Evolutionary conservation across 2,888 invertebrate genomes (phyloP), one percentile per base, ranked within the genome.

Genomic region (Stenotaenia linearis): DNA sequence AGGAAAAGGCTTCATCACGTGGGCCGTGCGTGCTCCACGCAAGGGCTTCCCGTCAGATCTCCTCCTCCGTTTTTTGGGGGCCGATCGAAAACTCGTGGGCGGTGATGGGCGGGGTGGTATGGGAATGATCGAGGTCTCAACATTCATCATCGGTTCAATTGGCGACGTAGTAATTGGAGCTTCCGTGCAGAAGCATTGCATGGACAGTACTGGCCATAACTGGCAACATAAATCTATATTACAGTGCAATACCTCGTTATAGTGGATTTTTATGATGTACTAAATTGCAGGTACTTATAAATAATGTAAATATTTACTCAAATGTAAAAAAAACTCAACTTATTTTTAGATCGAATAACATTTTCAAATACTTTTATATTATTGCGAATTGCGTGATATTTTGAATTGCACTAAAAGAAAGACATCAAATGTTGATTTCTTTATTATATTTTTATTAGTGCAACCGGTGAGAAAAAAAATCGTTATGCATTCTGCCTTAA

Each of bases 1-100:
- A 69, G 69, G 69, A 69, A 69, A 69, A 69, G 69, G 69, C 69
- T 69, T 69, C 69, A 69, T 69, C 69, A 69, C 69, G 69, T 69
- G 69, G 69, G 69, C 28, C 25, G 69, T 69, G 69, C 69, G 69
- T 69, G 69, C 25, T 1, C 69, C 69, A 69, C 69, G 69, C 69
- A n/a, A 69, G 25, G 23, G 69, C 69, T 69, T 69, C 69, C n/a
- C 69, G 69, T 28, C 69, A 25, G 28, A 69, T 69, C 69, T 4
- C 69, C 69, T 69, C 28, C 69, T 28, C 28, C 69, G 28, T 69
- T 69, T 69, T 69, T 69, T 69, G 69, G 69, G 69, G 69, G 69
- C 69, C 69, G 69, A 69, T 69, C 69, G 69, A 69, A 69, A 69
- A 69, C 15, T 69, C 25, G 69, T 69, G 69, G 69, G 69, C 69